A percentile compares a stretch with the other conserved stretches of the same genome.
These are phyloP conservation scores for Epizoanthus scotinus DNA, from an alignment of 92 coral and sea anemone genomes.

Conservation along the genomic window DNA sequence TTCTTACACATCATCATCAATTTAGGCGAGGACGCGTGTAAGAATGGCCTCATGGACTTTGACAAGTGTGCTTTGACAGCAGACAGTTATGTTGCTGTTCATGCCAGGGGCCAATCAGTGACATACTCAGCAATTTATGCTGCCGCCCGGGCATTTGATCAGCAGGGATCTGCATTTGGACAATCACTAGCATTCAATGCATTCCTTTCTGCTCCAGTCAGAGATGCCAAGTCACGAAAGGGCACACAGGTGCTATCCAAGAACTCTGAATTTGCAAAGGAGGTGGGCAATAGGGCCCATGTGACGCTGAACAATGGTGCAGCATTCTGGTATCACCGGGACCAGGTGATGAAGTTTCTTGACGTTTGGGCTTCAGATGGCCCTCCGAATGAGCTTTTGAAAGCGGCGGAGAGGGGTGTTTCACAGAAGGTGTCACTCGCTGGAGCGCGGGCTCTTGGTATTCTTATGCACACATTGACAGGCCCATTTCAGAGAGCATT, in stretches of 20 bases:
- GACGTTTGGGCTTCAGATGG: slow-evolving; percentile 11
- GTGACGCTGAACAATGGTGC: slow-evolving; percentile 35
- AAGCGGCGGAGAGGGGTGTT: slow-evolving; percentile 9
- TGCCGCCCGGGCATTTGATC: slow-evolving; percentile 6
- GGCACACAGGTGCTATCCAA: slow-evolving; percentile 27
- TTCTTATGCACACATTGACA: neutral
- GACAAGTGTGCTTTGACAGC: slow-evolving; percentile 15
- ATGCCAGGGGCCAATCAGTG: neutral
- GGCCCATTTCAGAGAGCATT: slow-evolving; percentile 27
- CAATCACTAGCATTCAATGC: slow-evolving; percentile 11
- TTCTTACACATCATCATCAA: slow-evolving; percentile 27
- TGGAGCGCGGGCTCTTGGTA: slow-evolving; percentile 18
- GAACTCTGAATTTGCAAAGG: slow-evolving; percentile 18
- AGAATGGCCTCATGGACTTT: slow-evolving; percentile 12
- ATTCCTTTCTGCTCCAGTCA: neutral
- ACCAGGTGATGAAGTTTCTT: slow-evolving; percentile 10
- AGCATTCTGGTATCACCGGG: slow-evolving; percentile 26
- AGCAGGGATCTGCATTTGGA: neutral
- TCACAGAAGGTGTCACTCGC: slow-evolving; percentile 22
- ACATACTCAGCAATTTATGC: slow-evolving; percentile 13
- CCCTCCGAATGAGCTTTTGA: slow-evolving; percentile 3
- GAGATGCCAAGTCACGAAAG: slow-evolving; percentile 21
- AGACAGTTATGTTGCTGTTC: neutral
- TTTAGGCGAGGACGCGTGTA: slow-evolving; percentile 21
- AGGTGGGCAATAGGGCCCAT: slow-evolving; percentile 39